phyloP scores from a whole-genome alignment of 2,888 invertebrate species.

The Erebia aethiops region DNA sequence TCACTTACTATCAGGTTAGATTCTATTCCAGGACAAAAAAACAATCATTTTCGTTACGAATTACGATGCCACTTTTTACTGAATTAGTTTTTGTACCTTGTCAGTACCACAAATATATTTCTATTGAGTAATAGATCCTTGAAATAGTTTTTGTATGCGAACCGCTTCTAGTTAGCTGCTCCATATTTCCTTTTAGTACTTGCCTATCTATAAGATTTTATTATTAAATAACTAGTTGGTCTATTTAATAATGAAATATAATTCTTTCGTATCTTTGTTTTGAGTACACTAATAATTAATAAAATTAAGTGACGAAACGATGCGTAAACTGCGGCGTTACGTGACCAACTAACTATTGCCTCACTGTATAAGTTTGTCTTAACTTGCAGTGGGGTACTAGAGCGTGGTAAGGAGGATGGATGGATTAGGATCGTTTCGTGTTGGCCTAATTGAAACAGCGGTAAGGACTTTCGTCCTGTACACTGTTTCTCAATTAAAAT shows the following conservation, averaged over 20 bases:
- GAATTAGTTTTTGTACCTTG: too few species aligned
- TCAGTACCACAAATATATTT: too few species aligned
- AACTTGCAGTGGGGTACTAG: constrained; percentile 27
- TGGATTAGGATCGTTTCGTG: constrained; percentile 52
- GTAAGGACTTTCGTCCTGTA: constrained; percentile 52
- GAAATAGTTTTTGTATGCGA: background rate
- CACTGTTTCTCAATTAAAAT: constrained; percentile 69
- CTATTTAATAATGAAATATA: too few species aligned
- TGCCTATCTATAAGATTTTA: background rate
- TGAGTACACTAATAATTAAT: background rate
- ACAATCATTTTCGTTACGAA: too few species aligned
- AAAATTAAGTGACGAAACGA: constrained; percentile 29
- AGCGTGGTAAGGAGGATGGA: constrained; percentile 34
- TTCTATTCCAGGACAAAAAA: too few species aligned
- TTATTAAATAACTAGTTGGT: too few species aligned
- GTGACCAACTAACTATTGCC: constrained; percentile 23
- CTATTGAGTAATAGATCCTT: background rate
- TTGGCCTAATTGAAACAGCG: constrained; percentile 66
- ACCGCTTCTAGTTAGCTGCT: background rate
- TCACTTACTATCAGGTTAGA: too few species aligned
- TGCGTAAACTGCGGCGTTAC: constrained; percentile 26
- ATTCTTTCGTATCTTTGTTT: too few species aligned
- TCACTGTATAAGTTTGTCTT: constrained; percentile 29
- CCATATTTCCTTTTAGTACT: background rate
- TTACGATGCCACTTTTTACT: too few species aligned